Percentiles rank a stretch among this genome's conserved stretches.
Conservation (phyloP, 2,113 vertebrate species). For the Eulemur macaco region DNA sequence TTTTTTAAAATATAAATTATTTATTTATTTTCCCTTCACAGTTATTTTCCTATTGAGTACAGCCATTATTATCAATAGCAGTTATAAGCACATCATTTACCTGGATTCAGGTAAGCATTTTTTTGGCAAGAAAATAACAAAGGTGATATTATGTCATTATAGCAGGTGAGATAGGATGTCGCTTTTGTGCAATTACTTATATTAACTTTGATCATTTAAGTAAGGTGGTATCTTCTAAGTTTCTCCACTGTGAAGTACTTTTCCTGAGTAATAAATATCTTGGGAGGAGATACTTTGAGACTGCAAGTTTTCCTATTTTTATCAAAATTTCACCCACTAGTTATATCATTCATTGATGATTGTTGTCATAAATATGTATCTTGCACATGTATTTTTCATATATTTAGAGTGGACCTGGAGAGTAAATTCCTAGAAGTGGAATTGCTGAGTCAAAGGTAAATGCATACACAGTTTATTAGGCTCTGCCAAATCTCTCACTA, state of each 20-base stretch:
- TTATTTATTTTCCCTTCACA: not conserved
- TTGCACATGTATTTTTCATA: not conserved
- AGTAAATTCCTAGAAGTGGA: not conserved
- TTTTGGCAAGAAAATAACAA: not conserved
- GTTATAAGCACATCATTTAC: not conserved
- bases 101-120: not conserved
- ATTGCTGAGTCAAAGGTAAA: constrained; percentile 2
- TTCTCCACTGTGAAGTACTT: not conserved
- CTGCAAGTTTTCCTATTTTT: not conserved
- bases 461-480: not conserved
- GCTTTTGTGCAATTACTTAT: not conserved
- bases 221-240: not conserved
- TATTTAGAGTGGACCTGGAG: not conserved
- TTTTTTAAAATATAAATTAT: not conserved
- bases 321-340: not conserved
- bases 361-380: not conserved
- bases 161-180: not conserved
- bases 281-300: not conserved
- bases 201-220: not conserved
- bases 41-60: not conserved
- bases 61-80: not conserved
- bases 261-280: not conserved
- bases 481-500: not conserved
- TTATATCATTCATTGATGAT: not conserved
- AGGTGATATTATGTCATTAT: not conserved